Percentiles rank a stretch among this genome's conserved stretches.
These are phyloP conservation scores for Sinosuthora webbiana DNA, from an alignment of 2,113 vertebrate genomes.

Conservation along the genomic window DNA sequence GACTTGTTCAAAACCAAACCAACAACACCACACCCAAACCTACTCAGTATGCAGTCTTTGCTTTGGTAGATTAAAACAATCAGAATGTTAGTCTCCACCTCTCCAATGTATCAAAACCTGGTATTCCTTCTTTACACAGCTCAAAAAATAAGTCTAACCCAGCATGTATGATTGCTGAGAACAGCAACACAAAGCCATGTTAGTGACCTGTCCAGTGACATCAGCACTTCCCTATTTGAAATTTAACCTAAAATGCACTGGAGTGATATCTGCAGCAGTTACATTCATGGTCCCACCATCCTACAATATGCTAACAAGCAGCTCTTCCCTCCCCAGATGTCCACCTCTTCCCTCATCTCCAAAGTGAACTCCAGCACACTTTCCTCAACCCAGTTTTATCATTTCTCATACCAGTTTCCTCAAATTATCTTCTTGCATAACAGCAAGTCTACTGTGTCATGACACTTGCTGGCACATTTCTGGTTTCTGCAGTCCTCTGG, in stretches of 20 bases:
- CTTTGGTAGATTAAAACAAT: background rate
- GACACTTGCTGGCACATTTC: background rate
- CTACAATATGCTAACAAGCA: background rate
- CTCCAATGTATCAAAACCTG: fast-evolving
- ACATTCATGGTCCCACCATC: background rate
- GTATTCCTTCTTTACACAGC: background rate
- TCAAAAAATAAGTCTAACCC: background rate
- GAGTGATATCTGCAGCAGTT: background rate
- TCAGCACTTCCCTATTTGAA: background rate
- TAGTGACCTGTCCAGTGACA: background rate
- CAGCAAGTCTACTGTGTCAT: background rate
- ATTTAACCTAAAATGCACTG: background rate
- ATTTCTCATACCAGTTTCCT: background rate
- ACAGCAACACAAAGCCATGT: background rate
- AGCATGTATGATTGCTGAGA: fast-evolving
- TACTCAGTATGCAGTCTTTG: background rate
- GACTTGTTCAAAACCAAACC: background rate
- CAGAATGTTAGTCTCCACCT: background rate
- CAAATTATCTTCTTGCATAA: background rate
- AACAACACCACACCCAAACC: background rate
- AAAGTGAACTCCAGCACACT: background rate
- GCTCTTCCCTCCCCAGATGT: background rate
- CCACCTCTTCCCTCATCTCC: background rate
- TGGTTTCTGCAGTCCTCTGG: background rate
- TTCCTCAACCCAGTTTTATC: background rate